phyloP scores from a whole-genome alignment of 2,888 invertebrate genomes.

The Papilio gigon region DNA sequence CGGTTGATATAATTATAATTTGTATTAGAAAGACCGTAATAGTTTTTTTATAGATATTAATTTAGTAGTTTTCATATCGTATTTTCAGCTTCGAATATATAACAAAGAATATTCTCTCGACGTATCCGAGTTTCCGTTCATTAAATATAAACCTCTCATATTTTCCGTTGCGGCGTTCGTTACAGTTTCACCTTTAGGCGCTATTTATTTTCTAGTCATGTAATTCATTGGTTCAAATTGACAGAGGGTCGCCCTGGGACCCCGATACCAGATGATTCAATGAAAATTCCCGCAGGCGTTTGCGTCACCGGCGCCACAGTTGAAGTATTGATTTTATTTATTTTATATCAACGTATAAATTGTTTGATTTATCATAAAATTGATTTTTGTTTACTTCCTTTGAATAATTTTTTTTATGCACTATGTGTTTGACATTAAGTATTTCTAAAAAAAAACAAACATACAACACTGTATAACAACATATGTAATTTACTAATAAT shows the following conservation, averaged over 20 bases:
- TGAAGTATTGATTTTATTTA: constrained; percentile 20
- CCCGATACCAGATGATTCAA: constrained; percentile 38
- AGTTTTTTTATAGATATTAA: neutral
- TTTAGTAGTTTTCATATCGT: neutral
- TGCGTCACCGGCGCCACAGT: constrained; percentile 28
- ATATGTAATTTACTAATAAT: too few relatives aligned
- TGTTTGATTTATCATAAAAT: constrained; percentile 5
- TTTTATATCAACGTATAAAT: constrained; percentile 8
- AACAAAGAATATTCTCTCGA: neutral
- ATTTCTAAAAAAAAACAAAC: too few relatives aligned
- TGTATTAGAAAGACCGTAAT: neutral
- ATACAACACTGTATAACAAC: too few relatives aligned
- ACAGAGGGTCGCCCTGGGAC: constrained; percentile 41
- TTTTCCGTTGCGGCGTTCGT: constrained; percentile 18
- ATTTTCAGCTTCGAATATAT: neutral
- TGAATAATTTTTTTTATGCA: neutral
- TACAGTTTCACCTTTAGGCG: constrained; percentile 34
- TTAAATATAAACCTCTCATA: constrained; percentile 26
- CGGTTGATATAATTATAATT: neutral
- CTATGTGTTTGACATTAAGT: too few relatives aligned
- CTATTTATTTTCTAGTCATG: constrained; percentile 42
- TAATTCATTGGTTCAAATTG: constrained; percentile 43
- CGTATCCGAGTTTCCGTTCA: neutral
- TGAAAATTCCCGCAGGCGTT: constrained; percentile 39
- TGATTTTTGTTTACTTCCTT: neutral